Evolutionary conservation across 2,113 vertebrate species (phyloP).

Genomic region (Bufo gargarizans): DNA sequence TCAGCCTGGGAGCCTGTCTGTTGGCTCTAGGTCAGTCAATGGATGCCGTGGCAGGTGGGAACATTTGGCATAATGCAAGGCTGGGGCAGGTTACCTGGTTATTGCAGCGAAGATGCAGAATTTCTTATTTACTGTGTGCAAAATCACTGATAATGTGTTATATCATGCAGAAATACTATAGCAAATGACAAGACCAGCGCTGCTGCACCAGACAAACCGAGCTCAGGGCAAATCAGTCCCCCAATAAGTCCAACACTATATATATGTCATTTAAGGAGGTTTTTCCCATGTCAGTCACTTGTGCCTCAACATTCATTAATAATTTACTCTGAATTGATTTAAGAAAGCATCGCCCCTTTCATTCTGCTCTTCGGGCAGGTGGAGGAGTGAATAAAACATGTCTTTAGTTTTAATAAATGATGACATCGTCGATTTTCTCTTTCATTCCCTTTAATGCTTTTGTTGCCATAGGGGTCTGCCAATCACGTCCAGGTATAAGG

Average conservation of each 20-base stretch:
- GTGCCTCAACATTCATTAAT: neutral
- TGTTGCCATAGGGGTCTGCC: slow-evolving; percentile 21
- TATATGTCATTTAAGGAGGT: neutral
- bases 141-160: no score
- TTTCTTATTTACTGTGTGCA: no score
- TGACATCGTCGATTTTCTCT: neutral
- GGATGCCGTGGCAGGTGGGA: no score
- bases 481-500: neutral
- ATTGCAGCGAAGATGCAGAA: no score
- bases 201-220: neutral
- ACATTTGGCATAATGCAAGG: no score
- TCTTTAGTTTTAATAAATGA: slow-evolving; percentile 17
- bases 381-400: slow-evolving; percentile 30
- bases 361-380: neutral
- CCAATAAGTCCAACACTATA: neutral
- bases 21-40: no score
- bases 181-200: neutral
- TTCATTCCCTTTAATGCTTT: slow-evolving; percentile 10
- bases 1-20: no score
- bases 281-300: neutral
- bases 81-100: no score
- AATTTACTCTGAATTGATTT: slow-evolving; percentile 9
- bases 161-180: neutral
- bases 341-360: neutral
- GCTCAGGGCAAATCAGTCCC: neutral